Conservation (phyloP, 2,113 vertebrate genomes). For the Panthera leo region DNA sequence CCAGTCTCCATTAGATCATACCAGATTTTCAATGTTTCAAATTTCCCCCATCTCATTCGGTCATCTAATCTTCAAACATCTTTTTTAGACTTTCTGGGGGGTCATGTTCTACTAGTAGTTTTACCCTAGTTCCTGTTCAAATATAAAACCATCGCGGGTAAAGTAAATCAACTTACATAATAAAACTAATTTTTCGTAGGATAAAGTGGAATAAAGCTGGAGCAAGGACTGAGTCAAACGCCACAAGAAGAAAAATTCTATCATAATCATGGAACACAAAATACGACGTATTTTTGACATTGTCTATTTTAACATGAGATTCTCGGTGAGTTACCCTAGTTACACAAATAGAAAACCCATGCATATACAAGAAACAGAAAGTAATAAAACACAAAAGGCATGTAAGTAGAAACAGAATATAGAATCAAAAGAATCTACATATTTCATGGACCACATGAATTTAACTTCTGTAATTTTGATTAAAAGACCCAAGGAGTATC, state of each 20-base stretch:
- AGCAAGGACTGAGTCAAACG: constrained; percentile 11
- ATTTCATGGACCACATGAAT: not conserved
- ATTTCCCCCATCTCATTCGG: not conserved
- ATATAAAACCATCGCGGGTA: not conserved
- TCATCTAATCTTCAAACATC: not conserved
- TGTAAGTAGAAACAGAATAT: not conserved
- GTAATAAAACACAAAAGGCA: not conserved
- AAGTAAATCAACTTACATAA: not conserved
- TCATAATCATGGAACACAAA: not conserved
- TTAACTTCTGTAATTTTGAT: not conserved
- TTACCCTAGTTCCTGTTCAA: constrained; percentile 5
- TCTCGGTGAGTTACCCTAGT: not conserved
- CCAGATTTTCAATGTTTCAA: not conserved
- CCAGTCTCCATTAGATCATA: not conserved
- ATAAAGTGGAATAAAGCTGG: not conserved
- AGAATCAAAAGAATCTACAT: not conserved
- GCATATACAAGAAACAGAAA: not conserved
- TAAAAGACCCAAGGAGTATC: not conserved
- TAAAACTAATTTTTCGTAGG: not conserved
- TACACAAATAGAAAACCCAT: not conserved
- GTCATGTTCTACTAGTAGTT: not conserved
- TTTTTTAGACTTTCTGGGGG: constrained; percentile 19
- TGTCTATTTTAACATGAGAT: constrained; percentile 33
- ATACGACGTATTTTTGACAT: not conserved
- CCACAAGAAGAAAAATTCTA: not conserved